Percentiles rank a stretch among this genome's conserved stretches.
Conservation (phyloP, 2,888 invertebrate species). For the Neocrepidodera transversa region DNA sequence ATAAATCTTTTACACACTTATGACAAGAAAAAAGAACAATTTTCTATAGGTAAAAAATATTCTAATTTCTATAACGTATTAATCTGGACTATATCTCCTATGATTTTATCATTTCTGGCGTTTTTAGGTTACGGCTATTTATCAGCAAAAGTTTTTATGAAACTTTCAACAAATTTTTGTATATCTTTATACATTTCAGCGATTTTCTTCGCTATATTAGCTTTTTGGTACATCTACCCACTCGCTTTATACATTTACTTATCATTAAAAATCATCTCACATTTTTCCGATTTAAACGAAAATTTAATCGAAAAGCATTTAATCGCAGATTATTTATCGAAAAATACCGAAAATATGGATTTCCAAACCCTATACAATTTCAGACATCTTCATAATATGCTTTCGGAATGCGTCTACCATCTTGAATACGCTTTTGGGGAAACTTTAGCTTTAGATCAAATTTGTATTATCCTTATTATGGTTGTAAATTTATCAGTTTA, state of each 20-base stretch:
- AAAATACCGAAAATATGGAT: neutral
- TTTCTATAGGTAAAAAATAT: neutral
- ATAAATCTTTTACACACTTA: conserved; percentile 5
- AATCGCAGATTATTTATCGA: neutral
- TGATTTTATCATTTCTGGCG: neutral
- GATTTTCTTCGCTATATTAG: neutral
- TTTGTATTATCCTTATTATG: conserved; percentile 2
- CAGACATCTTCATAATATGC: conserved; percentile 11
- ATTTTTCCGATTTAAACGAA: conserved; percentile 1
- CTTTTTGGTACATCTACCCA: conserved; percentile 10
- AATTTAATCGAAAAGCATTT: neutral
- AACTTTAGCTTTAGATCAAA: conserved; percentile 8
- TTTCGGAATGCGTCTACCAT: conserved; percentile 13
- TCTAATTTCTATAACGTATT: neutral
- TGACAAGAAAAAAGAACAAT: conserved; percentile 1
- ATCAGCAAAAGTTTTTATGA: neutral
- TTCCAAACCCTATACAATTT: neutral
- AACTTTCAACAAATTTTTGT: neutral
- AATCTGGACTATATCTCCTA: conserved; percentile 1
- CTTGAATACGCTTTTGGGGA: conserved; percentile 12
- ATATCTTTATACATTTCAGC: too few relatives aligned
- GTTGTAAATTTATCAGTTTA: conserved; percentile 7
- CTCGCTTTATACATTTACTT: conserved; percentile 6
- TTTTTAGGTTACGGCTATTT: neutral
- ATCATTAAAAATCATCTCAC: neutral